phyloP scores from a whole-genome alignment of 2,888 invertebrate genomes.

The Leptinotarsa tumamoca region DNA sequence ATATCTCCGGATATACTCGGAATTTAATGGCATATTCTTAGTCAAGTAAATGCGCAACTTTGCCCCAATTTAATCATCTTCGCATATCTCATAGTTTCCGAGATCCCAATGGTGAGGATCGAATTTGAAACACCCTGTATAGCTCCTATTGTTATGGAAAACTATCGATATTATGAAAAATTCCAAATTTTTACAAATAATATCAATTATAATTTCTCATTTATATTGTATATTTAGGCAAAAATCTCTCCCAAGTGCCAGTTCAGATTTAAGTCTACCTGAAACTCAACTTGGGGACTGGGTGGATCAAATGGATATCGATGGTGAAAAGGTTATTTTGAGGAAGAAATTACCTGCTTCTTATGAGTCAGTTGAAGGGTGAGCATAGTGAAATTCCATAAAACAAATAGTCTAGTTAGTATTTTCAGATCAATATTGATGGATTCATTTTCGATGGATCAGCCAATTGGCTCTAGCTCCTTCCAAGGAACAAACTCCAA shows the following conservation, averaged over 20 bases:
- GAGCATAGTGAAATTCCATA: conserved; percentile 32
- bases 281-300: conserved; percentile 70
- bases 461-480: conserved; percentile 48
- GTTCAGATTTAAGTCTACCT: conserved; percentile 75
- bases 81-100: too few relatives aligned
- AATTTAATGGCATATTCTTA: too few relatives aligned
- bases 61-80: too few relatives aligned
- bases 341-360: conserved; percentile 69
- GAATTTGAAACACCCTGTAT: too few relatives aligned
- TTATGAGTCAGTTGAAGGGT: conserved; percentile 61
- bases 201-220: neutral
- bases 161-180: too few relatives aligned
- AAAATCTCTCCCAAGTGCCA: conserved; percentile 83
- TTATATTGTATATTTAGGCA: conserved; percentile 68
- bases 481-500: conserved; percentile 47
- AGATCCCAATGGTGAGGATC: too few relatives aligned
- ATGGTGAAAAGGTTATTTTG: conserved; percentile 75
- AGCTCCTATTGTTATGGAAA: too few relatives aligned
- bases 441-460: conserved; percentile 52
- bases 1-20: too few relatives aligned
- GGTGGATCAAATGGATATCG: conserved; percentile 74
- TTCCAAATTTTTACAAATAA: neutral
- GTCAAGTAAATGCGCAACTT: too few relatives aligned
- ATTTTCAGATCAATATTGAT: conserved; percentile 47
- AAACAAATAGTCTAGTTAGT: neutral